phyloP scores from a whole-genome alignment of 2,888 invertebrate genomes.

The Drosophila fulvimacula region DNA sequence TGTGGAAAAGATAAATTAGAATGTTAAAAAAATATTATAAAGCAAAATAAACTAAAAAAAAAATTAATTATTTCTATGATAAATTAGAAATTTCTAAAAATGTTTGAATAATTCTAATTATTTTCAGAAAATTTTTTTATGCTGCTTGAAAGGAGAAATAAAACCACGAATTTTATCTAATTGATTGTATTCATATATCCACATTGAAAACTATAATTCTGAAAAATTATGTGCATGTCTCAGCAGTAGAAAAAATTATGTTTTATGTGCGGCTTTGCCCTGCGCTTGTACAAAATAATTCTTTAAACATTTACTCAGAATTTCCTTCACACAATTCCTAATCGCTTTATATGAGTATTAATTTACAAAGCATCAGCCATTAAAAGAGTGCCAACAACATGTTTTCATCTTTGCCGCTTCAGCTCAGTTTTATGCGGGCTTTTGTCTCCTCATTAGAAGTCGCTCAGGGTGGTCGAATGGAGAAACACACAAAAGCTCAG shows the following conservation, averaged over 20 bases:
- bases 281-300: constrained; percentile 1
- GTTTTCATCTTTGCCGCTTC: constrained; percentile 56
- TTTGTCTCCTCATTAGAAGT: constrained; percentile 55
- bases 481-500: constrained; percentile 53
- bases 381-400: constrained; percentile 18
- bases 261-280: not conserved
- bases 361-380: constrained; percentile 23
- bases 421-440: constrained; percentile 47
- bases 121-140: no score
- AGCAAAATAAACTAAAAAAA: not conserved
- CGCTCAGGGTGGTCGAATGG: constrained; percentile 60
- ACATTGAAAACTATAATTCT: no score
- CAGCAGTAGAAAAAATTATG: not conserved
- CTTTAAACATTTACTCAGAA: constrained; percentile 17
- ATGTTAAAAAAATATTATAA: not conserved
- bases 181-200: no score
- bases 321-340: constrained; percentile 22
- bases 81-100: not conserved
- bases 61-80: not conserved
- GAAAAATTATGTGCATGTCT: no score
- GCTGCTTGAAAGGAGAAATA: no score
- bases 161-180: no score
- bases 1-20: not conserved
- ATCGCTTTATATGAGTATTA: constrained; percentile 51
- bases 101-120: not conserved